Evolutionary conservation across 2,113 vertebrate species (phyloP).

Genomic region (Gymnogyps californianus): DNA sequence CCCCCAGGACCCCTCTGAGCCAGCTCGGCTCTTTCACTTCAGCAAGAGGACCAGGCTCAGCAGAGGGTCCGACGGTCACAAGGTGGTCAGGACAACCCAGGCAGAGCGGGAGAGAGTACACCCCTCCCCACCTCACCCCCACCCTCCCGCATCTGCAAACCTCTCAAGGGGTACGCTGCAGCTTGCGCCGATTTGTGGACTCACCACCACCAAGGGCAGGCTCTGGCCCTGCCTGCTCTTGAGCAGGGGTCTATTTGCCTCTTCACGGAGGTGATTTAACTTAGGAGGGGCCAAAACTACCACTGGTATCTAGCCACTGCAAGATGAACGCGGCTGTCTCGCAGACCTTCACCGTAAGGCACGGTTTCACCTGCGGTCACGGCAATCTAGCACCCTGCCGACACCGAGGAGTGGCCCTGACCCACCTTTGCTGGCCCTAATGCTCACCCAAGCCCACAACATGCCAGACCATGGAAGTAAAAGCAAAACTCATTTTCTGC

Average conservation of each 20-base stretch:
- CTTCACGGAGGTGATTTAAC: background rate
- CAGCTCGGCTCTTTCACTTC: background rate
- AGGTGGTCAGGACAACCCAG: background rate
- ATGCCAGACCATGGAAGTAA: background rate
- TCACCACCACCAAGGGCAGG: background rate
- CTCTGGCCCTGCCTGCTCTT: background rate
- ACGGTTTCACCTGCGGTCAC: accelerated
- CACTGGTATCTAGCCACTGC: no score
- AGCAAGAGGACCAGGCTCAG: no score
- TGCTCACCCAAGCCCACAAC: background rate
- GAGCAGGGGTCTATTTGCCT: no score
- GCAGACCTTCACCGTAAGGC: background rate
- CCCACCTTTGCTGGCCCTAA: background rate
- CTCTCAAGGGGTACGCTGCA: background rate
- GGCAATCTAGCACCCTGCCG: background rate
- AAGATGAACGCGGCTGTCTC: accelerated
- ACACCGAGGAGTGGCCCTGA: background rate
- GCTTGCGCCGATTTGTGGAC: background rate
- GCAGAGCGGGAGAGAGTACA: background rate
- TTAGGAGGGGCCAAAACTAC: background rate
- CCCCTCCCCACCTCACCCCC: background rate
- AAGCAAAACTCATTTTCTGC: background rate
- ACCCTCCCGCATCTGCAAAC: background rate
- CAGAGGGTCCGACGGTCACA: background rate
- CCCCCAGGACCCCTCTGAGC: background rate